Percentiles rank a stretch among this genome's conserved stretches.
These are phyloP conservation scores for Peromyscus nudipes DNA, from an alignment of 2,797 vertebrate genomes.

Conservation along the genomic window DNA sequence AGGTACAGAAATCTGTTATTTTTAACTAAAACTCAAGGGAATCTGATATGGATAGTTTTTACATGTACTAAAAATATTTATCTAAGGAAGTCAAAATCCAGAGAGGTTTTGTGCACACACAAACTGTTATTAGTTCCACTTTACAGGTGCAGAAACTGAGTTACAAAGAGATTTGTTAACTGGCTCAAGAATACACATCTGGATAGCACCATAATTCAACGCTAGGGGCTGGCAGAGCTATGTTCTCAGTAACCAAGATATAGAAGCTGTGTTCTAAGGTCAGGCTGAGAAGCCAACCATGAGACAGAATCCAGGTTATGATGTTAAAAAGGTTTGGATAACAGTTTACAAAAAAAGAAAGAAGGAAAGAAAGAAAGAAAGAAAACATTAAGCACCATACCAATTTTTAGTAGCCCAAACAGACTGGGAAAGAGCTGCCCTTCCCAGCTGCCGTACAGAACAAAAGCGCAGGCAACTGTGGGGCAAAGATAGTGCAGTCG, in stretches of 20 bases:
- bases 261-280: conserved; percentile 29
- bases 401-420: conserved; percentile 54
- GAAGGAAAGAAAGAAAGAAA: no score
- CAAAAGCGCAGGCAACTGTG: conserved; percentile 25
- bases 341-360: conserved; percentile 7
- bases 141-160: conserved; percentile 25
- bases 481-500: conserved; percentile 19
- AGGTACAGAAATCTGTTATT: conserved; percentile 32
- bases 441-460: conserved; percentile 26
- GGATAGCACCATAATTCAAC: conserved; percentile 47
- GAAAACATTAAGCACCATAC: background rate
- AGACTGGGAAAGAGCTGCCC: conserved; percentile 51
- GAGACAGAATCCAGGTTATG: conserved; percentile 40
- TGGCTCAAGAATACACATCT: conserved; percentile 42
- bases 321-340: conserved; percentile 44
- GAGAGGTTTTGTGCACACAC: background rate
- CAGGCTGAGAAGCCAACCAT: conserved; percentile 14
- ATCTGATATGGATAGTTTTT: conserved; percentile 30
- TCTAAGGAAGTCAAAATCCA: background rate
- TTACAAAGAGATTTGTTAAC: conserved; percentile 10
- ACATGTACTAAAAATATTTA: conserved; percentile 49
- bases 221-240: background rate
- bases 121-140: background rate
- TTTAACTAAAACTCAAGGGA: conserved; percentile 34
- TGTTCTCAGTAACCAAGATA: conserved; percentile 11